A percentile compares a stretch with the other conserved stretches of the same genome.
Evolutionary conservation across 2,888 invertebrate species (phyloP).

Genomic region (Corythucha ciliata): DNA sequence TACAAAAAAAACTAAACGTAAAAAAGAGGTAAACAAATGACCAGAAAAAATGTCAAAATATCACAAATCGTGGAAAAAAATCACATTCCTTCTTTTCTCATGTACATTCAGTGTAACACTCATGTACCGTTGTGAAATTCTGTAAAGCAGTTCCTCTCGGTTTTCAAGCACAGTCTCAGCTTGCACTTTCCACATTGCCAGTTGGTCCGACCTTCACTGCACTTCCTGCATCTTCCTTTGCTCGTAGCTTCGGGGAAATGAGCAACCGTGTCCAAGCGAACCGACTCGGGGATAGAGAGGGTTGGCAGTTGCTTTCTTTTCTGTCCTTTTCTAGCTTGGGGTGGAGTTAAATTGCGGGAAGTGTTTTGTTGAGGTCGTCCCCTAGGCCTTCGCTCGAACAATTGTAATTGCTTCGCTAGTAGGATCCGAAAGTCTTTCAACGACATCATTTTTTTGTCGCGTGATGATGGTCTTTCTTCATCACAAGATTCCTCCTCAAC

Average conservation of each 20-base stretch:
- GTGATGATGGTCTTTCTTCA: too few relatives aligned
- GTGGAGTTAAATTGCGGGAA: not conserved
- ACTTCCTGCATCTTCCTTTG: too few relatives aligned
- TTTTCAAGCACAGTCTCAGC: too few relatives aligned
- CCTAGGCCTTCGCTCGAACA: not conserved
- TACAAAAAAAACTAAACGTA: not conserved
- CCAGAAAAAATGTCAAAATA: too few relatives aligned
- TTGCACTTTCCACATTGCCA: too few relatives aligned
- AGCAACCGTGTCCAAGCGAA: constrained; percentile 2
- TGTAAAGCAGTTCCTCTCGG: too few relatives aligned
- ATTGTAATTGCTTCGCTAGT: not conserved
- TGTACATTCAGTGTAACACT: too few relatives aligned
- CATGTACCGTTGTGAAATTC: too few relatives aligned
- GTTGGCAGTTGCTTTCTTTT: constrained; percentile 2
- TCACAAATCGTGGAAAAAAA: too few relatives aligned
- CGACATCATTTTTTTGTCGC: constrained; percentile 7
- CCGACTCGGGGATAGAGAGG: constrained; percentile 2
- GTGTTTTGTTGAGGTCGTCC: not conserved
- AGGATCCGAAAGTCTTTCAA: constrained; percentile 8
- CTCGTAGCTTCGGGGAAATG: constrained; percentile 14
- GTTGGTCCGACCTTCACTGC: too few relatives aligned
- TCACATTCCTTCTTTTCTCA: too few relatives aligned
- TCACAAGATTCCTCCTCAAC: too few relatives aligned
- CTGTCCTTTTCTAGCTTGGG: not conserved
- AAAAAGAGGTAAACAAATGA: not conserved